These are phyloP conservation scores for Falco novaeseelandiae DNA, from an alignment of 2,797 vertebrate species.

Conservation along the genomic window DNA sequence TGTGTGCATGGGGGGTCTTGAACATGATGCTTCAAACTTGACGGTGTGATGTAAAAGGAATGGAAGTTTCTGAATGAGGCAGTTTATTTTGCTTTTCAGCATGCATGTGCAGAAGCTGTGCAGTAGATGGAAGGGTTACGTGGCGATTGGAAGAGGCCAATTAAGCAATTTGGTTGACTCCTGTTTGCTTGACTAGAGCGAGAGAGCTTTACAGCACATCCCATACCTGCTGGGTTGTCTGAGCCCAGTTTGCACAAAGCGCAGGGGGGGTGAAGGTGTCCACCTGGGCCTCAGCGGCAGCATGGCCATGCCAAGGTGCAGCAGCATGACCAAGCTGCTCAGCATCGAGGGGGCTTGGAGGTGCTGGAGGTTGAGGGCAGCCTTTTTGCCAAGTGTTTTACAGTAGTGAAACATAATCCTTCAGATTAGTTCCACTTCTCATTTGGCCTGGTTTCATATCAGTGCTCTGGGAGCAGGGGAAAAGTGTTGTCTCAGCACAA, in stretches of 20 bases:
- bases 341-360: not conserved
- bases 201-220: not conserved
- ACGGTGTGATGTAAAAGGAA: not conserved
- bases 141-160: conserved; percentile 11
- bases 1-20: not conserved
- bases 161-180: conserved; percentile 5
- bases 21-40: not conserved
- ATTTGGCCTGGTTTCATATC: not conserved
- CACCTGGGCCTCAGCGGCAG: not conserved
- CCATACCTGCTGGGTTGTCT: not conserved
- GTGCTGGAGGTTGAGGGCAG: not conserved
- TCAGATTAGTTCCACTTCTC: not conserved
- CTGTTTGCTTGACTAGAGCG: conserved; percentile 19
- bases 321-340: not conserved
- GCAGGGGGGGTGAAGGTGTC: not conserved
- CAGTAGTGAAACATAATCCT: not conserved
- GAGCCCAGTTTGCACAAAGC: not conserved
- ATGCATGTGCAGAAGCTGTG: not conserved
- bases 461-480: rapidly evolving
- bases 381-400: not conserved
- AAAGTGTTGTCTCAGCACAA: not conserved
- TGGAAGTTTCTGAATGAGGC: not conserved
- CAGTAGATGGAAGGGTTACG: not conserved
- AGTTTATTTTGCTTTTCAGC: conserved; percentile 22
- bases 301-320: too few relatives aligned